These are phyloP conservation scores for Podilymbus podiceps DNA, from an alignment of 2,113 vertebrate species.

Conservation along the genomic window DNA sequence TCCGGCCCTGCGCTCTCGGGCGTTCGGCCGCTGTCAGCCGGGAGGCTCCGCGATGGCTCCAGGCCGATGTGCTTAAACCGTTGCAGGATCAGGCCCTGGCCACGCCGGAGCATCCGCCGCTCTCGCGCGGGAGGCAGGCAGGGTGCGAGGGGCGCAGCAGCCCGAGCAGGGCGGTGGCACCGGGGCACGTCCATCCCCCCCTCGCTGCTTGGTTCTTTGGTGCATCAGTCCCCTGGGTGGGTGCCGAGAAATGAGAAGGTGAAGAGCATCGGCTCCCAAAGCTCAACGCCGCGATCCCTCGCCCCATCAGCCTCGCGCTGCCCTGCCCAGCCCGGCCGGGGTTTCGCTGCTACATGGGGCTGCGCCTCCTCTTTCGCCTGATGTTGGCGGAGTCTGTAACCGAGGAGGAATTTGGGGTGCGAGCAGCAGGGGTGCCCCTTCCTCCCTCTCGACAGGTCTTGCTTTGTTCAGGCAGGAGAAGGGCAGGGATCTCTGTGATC, in stretches of 20 bases:
- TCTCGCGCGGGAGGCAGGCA: accelerated
- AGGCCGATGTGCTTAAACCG: accelerated
- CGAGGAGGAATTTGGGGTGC: neutral
- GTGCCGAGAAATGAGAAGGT: accelerated
- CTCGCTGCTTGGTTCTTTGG: accelerated
- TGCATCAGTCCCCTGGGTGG: neutral
- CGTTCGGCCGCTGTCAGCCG: accelerated
- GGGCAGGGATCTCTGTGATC: neutral
- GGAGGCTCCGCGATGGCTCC: accelerated
- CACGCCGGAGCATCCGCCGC: accelerated
- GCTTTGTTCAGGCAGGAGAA: neutral
- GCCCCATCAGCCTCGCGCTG: neutral
- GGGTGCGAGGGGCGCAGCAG: accelerated
- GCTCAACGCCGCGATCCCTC: accelerated
- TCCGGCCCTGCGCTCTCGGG: accelerated
- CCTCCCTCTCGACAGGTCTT: neutral
- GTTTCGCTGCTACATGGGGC: accelerated
- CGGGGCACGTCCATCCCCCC: accelerated
- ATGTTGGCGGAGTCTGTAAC: neutral
- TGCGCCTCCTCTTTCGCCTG: neutral
- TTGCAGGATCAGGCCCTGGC: neutral
- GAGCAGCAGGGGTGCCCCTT: neutral
- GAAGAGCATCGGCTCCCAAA: neutral
- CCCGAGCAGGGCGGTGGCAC: accelerated
- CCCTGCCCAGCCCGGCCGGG: neutral